Conservation (phyloP, 2,113 vertebrate genomes). For the Athene cunicularia region DNA sequence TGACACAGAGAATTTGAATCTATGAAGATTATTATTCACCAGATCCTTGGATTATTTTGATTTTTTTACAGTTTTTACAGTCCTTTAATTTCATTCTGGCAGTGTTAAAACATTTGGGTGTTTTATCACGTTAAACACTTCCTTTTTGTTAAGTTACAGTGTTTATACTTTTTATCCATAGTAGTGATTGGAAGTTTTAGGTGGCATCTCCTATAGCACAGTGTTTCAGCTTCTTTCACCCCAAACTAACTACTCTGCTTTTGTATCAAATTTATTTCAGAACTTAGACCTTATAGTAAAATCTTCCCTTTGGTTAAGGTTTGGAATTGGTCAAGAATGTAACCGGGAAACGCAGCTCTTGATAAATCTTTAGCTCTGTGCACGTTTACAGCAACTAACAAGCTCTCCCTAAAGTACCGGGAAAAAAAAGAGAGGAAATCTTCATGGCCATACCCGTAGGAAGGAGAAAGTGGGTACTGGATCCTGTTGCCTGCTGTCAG, state of each 20-base stretch:
- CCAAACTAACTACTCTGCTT: not conserved
- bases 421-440: not conserved
- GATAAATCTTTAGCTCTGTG: not conserved
- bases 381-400: not conserved
- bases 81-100: not conserved
- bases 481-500: slow-evolving; percentile 46
- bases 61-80: not conserved
- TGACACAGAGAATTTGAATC: not conserved
- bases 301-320: not conserved
- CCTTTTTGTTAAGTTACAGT: not conserved
- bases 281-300: not conserved
- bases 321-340: not conserved
- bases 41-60: not conserved
- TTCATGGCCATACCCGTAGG: slow-evolving; percentile 38
- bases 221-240: not conserved
- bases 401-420: not conserved
- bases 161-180: not conserved
- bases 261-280: not conserved
- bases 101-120: not conserved
- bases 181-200: not conserved
- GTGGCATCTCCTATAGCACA: not conserved
- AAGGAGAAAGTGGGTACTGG: slow-evolving; percentile 24
- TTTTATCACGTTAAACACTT: not conserved
- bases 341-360: not conserved
- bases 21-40: not conserved